Conservation (phyloP, 2,888 invertebrate species). For the Lasiommata megera region DNA sequence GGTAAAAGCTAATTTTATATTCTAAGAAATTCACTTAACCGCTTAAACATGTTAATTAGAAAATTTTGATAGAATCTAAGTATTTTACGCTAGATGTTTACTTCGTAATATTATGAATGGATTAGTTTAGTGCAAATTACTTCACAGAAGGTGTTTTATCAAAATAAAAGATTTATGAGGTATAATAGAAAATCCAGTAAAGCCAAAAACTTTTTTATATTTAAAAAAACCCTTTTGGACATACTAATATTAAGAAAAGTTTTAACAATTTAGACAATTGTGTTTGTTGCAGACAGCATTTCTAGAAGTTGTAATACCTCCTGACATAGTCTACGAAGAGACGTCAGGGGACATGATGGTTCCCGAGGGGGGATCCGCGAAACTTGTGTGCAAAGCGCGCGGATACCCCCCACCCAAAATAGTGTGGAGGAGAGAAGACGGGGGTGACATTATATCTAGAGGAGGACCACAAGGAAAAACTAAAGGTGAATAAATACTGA, state of each 20-base stretch:
- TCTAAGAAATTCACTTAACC: neutral
- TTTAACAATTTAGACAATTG: neutral
- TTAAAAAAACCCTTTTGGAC: too few relatives aligned
- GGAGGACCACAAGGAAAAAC: slow-evolving; percentile 87
- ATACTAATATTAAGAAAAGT: too few relatives aligned
- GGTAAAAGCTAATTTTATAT: neutral
- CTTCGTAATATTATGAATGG: neutral
- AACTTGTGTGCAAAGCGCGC: slow-evolving; percentile 91
- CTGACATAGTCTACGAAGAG: slow-evolving; percentile 93
- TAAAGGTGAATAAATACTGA: slow-evolving; percentile 82
- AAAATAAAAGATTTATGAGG: too few relatives aligned
- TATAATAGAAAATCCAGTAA: too few relatives aligned
- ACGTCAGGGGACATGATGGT: slow-evolving; percentile 97
- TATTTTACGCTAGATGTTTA: too few relatives aligned
- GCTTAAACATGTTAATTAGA: too few relatives aligned
- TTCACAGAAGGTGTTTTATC: too few relatives aligned
- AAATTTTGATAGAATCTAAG: too few relatives aligned
- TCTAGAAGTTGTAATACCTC: slow-evolving; percentile 95
- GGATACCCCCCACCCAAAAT: slow-evolving; percentile 93
- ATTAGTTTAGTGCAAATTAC: too few relatives aligned
- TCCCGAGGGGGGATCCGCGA: slow-evolving; percentile 94
- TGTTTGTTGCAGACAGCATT: slow-evolving; percentile 85
- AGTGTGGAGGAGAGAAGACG: slow-evolving; percentile 93
- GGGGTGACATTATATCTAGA: slow-evolving; percentile 89
- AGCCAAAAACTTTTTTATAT: too few relatives aligned